A percentile compares a stretch with the other conserved stretches of the same genome.
Conservation (phyloP, 2,888 invertebrate genomes). For the Frankliniella intonsa region DNA sequence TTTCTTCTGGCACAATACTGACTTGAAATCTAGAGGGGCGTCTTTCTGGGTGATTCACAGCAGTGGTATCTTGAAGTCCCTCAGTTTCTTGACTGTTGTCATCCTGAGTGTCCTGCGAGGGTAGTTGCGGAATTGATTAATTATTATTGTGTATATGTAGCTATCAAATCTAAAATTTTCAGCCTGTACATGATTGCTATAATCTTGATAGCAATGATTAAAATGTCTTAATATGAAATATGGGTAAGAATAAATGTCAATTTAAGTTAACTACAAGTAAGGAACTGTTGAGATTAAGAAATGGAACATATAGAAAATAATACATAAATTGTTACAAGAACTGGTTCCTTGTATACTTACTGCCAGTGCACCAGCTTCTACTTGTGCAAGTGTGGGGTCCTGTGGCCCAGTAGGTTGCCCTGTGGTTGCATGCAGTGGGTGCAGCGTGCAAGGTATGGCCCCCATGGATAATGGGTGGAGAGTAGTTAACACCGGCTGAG, state of each 20-base stretch:
- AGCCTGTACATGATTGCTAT: background rate
- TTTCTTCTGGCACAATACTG: constrained; percentile 51
- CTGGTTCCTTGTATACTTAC: background rate
- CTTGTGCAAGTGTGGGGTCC: constrained; percentile 23
- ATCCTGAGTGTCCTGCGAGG: background rate
- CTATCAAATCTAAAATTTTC: background rate
- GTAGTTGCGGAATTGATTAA: background rate
- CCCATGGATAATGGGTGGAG: constrained; percentile 32
- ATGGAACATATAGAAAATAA: no score
- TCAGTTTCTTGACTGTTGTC: background rate
- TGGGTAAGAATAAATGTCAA: no score
- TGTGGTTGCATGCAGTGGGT: constrained; percentile 31
- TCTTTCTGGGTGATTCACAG: constrained; percentile 39
- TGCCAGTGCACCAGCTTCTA: constrained; percentile 13
- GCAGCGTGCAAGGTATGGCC: constrained; percentile 10
- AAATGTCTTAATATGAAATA: no score
- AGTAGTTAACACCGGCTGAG: constrained; percentile 29
- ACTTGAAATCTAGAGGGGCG: constrained; percentile 52
- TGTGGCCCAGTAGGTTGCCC: background rate
- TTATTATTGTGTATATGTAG: no score
- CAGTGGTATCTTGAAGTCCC: background rate
- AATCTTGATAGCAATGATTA: no score
- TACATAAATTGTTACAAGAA: no score
- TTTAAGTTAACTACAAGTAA: no score
- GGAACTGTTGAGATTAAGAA: no score